A percentile compares a stretch with the other conserved stretches of the same genome.
These are phyloP conservation scores for Seriola dumerili DNA, from an alignment of 2,113 vertebrate genomes.

Conservation along the genomic window DNA sequence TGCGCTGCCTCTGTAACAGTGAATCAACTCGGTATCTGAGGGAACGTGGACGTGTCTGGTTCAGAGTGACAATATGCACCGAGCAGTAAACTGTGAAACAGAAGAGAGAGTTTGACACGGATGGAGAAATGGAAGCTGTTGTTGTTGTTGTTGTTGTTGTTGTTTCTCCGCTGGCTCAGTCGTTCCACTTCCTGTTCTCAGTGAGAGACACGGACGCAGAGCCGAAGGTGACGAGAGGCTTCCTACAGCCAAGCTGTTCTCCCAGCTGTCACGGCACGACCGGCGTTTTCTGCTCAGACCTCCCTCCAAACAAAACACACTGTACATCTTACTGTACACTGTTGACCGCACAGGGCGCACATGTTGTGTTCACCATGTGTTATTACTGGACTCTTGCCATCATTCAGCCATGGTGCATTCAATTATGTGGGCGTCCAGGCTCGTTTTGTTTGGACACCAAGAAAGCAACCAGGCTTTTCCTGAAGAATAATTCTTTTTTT, in stretches of 20 bases:
- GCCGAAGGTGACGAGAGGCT: slow-evolving; percentile 35
- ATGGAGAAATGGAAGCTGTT: background rate
- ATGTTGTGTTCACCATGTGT: slow-evolving; percentile 30
- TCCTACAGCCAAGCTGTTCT: slow-evolving; percentile 65
- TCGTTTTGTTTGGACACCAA: background rate
- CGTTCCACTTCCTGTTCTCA: slow-evolving; percentile 44
- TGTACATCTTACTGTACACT: background rate
- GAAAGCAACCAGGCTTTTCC: too few species aligned
- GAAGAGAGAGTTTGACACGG: background rate
- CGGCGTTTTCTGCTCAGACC: background rate
- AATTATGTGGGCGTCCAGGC: background rate
- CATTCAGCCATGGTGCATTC: slow-evolving; percentile 1
- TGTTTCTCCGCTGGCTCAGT: slow-evolving; percentile 55
- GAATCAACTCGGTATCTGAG: background rate
- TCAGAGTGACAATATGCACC: slow-evolving; percentile 7
- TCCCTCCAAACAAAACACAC: slow-evolving; percentile 10
- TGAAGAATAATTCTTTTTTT: background rate
- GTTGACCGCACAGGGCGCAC: background rate
- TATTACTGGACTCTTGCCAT: slow-evolving; percentile 10
- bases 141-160: slow-evolving; percentile 25
- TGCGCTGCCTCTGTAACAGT: background rate
- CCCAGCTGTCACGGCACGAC: slow-evolving; percentile 63
- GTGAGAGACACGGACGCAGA: slow-evolving; percentile 30
- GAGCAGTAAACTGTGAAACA: background rate
- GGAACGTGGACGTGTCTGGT: slow-evolving; percentile 17